Conservation (phyloP, 30 jellyfish, hydroid and myxozoan species). For the Turritopsis rubra region DNA sequence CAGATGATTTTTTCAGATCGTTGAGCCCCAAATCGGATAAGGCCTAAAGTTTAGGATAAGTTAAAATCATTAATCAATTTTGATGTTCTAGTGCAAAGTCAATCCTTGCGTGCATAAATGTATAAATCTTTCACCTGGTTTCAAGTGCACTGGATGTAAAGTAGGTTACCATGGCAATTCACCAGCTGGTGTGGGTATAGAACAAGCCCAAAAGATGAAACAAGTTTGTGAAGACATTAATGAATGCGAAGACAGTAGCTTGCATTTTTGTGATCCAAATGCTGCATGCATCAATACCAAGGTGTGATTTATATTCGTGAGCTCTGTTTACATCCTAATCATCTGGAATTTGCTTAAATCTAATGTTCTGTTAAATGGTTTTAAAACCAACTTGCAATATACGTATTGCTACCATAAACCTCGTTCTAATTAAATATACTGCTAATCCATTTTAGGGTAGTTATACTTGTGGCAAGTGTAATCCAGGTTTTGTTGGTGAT, state of each 20-base stretch:
- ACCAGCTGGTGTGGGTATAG: conserved; percentile 89
- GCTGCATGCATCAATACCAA: conserved; percentile 73
- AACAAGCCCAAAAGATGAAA: conserved; percentile 48
- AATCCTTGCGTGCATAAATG: conserved; percentile 28
- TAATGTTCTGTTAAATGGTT: not conserved
- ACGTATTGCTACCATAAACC: not conserved
- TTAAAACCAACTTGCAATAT: not conserved
- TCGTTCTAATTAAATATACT: not conserved
- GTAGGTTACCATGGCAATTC: conserved; percentile 89
- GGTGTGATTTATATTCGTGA: conserved; percentile 35
- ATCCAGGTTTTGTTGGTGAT: conserved; percentile 91
- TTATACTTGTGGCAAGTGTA: conserved; percentile 77
- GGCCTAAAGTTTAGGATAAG: no score
- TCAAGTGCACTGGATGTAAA: conserved; percentile 87
- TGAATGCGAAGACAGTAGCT: conserved; percentile 47
- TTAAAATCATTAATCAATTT: no score
- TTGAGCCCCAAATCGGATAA: no score
- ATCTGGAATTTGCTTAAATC: not conserved
- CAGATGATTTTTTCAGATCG: no score
- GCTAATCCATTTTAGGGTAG: conserved; percentile 60
- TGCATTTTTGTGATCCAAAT: conserved; percentile 70
- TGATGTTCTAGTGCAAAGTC: conserved; percentile 39
- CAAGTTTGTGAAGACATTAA: conserved; percentile 77
- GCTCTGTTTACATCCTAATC: no score
- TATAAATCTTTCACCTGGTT: conserved; percentile 85